A percentile compares a stretch with the other conserved stretches of the same genome.
These are phyloP conservation scores for Ceramica pisi DNA, from an alignment of 2,888 invertebrate genomes.

Conservation along the genomic window DNA sequence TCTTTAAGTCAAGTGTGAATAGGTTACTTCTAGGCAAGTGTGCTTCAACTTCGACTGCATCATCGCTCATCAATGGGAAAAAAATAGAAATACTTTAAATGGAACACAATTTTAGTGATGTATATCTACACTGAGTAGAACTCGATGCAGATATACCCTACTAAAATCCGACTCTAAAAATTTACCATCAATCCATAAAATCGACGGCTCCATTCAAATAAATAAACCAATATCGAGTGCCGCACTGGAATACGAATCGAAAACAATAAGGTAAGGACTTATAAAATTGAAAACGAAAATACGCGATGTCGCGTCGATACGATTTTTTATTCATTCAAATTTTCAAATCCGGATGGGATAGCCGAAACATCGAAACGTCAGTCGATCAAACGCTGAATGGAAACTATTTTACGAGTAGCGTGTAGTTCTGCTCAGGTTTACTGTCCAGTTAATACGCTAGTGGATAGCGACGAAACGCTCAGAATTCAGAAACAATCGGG, in stretches of 20 bases:
- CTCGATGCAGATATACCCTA: background rate
- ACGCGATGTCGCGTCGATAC: conserved; percentile 18
- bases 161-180: background rate
- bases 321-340: conserved; percentile 63
- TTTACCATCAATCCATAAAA: background rate
- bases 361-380: conserved; percentile 59
- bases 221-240: conserved; percentile 45
- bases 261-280: conserved; percentile 58
- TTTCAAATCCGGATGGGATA: conserved; percentile 53
- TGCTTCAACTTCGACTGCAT: no score
- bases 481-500: conserved; percentile 16
- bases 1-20: no score
- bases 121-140: no score
- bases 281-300: conserved; percentile 58
- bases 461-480: conserved; percentile 22
- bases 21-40: no score
- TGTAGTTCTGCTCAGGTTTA: conserved; percentile 40
- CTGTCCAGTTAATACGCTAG: conserved; percentile 35
- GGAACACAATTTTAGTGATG: no score
- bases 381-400: conserved; percentile 60
- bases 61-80: no score
- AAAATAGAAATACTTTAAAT: no score
- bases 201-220: conserved; percentile 38
- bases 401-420: conserved; percentile 59
- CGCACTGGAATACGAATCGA: conserved; percentile 34